A percentile compares a stretch with the other conserved stretches of the same genome.
Evolutionary conservation across 2,888 invertebrate genomes (phyloP).

Genomic region (Busseola fusca): DNA sequence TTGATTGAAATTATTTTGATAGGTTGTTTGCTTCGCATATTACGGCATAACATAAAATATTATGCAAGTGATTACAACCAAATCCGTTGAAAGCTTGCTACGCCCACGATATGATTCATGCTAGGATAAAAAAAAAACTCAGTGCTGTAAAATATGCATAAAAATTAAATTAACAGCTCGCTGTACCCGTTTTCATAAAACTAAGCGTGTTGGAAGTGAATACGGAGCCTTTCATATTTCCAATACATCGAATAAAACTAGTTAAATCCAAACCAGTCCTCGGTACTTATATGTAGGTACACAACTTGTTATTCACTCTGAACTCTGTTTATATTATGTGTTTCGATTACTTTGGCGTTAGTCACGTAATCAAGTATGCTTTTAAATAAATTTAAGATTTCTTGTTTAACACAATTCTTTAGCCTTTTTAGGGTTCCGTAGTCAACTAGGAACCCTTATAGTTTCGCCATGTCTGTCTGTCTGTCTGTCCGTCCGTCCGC

Average conservation of each 20-base stretch:
- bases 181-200: conserved; percentile 39
- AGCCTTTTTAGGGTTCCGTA: no score
- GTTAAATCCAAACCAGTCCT: conserved; percentile 26
- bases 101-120: conserved; percentile 10
- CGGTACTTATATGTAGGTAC: neutral
- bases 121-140: conserved; percentile 27
- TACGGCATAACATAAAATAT: neutral
- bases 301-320: conserved; percentile 4
- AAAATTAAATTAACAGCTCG: conserved; percentile 50
- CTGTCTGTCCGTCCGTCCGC: no score
- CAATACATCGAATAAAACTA: conserved; percentile 48
- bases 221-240: conserved; percentile 55
- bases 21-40: neutral
- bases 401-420: no score
- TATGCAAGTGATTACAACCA: conserved; percentile 1
- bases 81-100: neutral
- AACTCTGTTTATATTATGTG: neutral
- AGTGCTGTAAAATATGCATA: conserved; percentile 46
- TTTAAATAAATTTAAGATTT: neutral
- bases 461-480: no score
- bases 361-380: neutral
- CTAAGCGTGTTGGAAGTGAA: conserved; percentile 42
- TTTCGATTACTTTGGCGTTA: neutral
- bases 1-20: conserved; percentile 12
- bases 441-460: no score